phyloP scores from a whole-genome alignment of 2,888 invertebrate species.

The Erpobdella octoculata region DNA sequence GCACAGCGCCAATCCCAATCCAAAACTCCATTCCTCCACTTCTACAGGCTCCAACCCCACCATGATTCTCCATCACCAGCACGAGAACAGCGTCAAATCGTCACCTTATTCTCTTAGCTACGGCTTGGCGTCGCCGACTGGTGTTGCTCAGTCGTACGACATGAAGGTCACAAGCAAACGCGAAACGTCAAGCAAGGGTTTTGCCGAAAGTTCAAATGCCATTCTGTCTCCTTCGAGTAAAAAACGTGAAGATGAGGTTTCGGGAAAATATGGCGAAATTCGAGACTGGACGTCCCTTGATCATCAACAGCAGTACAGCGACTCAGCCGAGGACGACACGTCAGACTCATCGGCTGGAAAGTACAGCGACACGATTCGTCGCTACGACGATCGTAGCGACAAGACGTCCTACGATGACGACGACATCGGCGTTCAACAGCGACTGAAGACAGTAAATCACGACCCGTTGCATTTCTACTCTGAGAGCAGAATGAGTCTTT shows the following conservation, averaged over 20 bases:
- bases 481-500: background rate
- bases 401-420: background rate
- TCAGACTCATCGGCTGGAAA: background rate
- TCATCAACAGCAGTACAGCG: background rate
- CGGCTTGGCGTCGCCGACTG: background rate
- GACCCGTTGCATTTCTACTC: background rate
- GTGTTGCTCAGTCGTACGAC: background rate
- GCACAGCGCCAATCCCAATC: conserved; percentile 95
- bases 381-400: background rate
- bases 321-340: background rate
- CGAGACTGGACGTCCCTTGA: background rate
- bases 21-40: conserved; percentile 71
- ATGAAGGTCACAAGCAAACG: background rate
- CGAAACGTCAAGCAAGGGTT: background rate
- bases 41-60: too few relatives aligned
- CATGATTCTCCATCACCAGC: too few relatives aligned
- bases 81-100: background rate
- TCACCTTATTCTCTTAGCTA: background rate
- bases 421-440: background rate
- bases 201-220: background rate
- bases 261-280: background rate
- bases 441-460: too few relatives aligned
- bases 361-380: background rate
- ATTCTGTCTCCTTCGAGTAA: background rate
- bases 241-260: too few relatives aligned